Percentiles rank a stretch among this genome's conserved stretches.
Evolutionary conservation across 2,797 vertebrate genomes (phyloP).

Genomic region (Propithecus deckenii): DNA sequence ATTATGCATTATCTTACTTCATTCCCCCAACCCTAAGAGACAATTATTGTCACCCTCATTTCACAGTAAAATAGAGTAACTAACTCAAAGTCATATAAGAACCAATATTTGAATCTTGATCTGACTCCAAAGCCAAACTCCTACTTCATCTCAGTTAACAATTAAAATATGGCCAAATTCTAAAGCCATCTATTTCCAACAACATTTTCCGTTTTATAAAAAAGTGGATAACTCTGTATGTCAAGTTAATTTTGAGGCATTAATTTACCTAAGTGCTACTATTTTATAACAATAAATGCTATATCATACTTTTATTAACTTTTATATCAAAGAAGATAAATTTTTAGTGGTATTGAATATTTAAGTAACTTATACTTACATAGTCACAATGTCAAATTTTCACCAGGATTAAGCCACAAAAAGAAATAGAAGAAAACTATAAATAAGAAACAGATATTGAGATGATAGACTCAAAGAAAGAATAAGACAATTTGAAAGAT

Average conservation of each 20-base stretch:
- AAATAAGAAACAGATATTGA: constrained; percentile 83
- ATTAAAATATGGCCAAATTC: not conserved
- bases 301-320: constrained; percentile 47
- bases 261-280: not conserved
- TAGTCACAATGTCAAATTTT: constrained; percentile 79
- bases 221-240: not conserved
- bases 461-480: constrained; percentile 78
- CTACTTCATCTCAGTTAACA: constrained; percentile 10
- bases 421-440: constrained; percentile 84
- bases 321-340: constrained; percentile 19
- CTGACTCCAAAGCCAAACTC: constrained; percentile 12
- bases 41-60: not conserved
- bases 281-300: constrained; percentile 17
- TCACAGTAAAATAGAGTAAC: constrained; percentile 10
- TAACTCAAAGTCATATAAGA: not conserved
- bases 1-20: not conserved
- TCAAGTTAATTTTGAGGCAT: constrained; percentile 30
- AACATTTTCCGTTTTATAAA: not conserved
- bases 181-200: constrained; percentile 3
- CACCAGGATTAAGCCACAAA: constrained; percentile 81
- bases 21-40: not conserved
- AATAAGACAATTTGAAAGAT: constrained; percentile 73
- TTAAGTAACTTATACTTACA: constrained; percentile 81
- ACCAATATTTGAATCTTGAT: not conserved
- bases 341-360: constrained; percentile 27